A percentile compares a stretch with the other conserved stretches of the same genome.
phyloP scores from a whole-genome alignment of 2,797 vertebrate species.

The Danio albolineatus region DNA sequence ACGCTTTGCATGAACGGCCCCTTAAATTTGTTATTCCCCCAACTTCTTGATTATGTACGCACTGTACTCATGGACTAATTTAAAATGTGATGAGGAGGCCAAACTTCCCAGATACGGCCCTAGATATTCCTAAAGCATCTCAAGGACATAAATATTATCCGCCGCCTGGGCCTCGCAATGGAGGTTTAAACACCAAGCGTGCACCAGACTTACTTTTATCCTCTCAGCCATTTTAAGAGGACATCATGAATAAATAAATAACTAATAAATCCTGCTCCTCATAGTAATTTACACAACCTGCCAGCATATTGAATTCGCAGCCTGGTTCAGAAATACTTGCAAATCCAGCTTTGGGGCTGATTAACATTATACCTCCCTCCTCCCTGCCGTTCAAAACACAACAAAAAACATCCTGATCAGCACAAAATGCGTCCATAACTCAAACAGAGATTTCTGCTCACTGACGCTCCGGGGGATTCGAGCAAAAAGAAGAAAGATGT shows the following conservation, averaged over 20 bases:
- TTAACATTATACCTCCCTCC: slow-evolving; percentile 47
- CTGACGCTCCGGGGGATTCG: background rate
- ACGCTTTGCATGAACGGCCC: background rate
- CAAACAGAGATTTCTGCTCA: slow-evolving; percentile 11
- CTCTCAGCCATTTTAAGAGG: slow-evolving; percentile 48
- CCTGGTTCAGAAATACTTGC: slow-evolving; percentile 40
- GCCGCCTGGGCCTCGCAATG: background rate
- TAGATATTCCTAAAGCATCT: slow-evolving; percentile 28
- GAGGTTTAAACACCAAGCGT: slow-evolving; percentile 36
- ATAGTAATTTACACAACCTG: slow-evolving; percentile 66
- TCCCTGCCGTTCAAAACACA: slow-evolving; percentile 11
- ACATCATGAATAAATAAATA: slow-evolving; percentile 73
- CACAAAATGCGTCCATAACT: slow-evolving; percentile 49
- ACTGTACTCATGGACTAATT: slow-evolving; percentile 11
- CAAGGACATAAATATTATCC: slow-evolving; percentile 48
- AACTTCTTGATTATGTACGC: slow-evolving; percentile 12
- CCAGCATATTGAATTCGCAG: slow-evolving; percentile 53
- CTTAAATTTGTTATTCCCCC: background rate
- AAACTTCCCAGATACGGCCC: background rate
- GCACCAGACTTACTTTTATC: slow-evolving; percentile 54
- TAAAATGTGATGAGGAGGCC: slow-evolving; percentile 42
- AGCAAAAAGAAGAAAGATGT: background rate
- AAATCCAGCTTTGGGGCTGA: slow-evolving; percentile 53
- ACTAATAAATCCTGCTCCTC: slow-evolving; percentile 67
- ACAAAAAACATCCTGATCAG: slow-evolving; percentile 48